Percentiles rank a stretch among this genome's conserved stretches.
Conservation (phyloP, 2,888 invertebrate genomes). For the Branchipolynoe longqiensis region DNA sequence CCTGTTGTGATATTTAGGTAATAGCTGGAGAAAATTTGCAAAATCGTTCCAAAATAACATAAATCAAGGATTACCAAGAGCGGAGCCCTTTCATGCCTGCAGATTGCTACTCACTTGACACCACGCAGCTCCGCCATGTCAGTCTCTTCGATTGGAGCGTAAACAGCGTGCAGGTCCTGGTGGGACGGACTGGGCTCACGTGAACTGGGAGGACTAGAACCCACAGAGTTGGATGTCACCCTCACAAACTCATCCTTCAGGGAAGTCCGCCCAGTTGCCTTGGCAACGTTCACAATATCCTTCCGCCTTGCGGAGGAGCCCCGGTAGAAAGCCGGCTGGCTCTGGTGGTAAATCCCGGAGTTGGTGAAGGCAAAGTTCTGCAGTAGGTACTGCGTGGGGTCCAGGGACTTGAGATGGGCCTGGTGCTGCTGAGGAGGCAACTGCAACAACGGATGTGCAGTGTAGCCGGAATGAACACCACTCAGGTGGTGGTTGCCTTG, state of each 20-base stretch:
- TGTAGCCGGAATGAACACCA: not conserved
- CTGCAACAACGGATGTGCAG: not conserved
- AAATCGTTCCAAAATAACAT: too few relatives aligned
- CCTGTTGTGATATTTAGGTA: too few relatives aligned
- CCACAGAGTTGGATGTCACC: not conserved
- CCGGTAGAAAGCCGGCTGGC: not conserved
- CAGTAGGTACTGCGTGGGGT: constrained; percentile 1
- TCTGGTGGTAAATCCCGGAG: constrained; percentile 40
- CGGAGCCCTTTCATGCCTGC: too few relatives aligned
- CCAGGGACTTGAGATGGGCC: not conserved
- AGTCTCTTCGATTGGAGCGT: not conserved
- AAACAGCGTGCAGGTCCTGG: constrained; percentile 15
- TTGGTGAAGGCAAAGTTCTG: constrained; percentile 42
- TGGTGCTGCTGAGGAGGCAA: not conserved
- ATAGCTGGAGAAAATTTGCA: too few relatives aligned
- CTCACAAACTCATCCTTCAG: not conserved
- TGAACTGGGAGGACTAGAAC: constrained; percentile 19
- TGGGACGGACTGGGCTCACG: constrained; percentile 38
- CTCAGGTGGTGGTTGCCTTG: not conserved
- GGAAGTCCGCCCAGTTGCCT: not conserved
- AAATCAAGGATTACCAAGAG: too few relatives aligned
- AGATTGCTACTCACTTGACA: constrained; percentile 26
- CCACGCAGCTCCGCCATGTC: constrained; percentile 47
- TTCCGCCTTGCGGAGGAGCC: not conserved
- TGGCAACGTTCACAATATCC: not conserved